Evolutionary conservation across 2,888 invertebrate genomes (phyloP).

Genomic region (Entomobrya proxima): DNA sequence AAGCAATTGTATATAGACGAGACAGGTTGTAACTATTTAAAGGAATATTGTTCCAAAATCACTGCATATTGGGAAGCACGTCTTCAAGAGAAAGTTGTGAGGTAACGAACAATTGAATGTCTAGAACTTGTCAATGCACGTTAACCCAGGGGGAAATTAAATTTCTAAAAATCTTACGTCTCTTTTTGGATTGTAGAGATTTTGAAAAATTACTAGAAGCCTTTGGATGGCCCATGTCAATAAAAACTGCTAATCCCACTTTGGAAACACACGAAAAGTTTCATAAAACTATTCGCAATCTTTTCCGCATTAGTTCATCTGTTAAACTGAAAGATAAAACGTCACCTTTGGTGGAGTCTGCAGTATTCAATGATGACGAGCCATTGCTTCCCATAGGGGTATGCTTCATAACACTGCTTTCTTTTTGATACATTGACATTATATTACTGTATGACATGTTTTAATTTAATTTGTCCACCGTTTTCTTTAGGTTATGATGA

Average conservation of each 20-base stretch:
- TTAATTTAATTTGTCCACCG: not conserved
- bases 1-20: slow-evolving; percentile 55
- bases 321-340: slow-evolving; percentile 18
- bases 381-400: slow-evolving; percentile 68
- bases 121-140: too few relatives aligned
- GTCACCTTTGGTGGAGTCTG: not conserved
- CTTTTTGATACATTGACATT: not conserved
- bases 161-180: not conserved
- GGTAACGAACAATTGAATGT: too few relatives aligned
- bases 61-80: slow-evolving; percentile 69
- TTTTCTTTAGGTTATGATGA: slow-evolving; percentile 69
- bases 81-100: slow-evolving; percentile 66
- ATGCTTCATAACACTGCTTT: slow-evolving; percentile 6
- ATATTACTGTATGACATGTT: not conserved
- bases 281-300: slow-evolving; percentile 65
- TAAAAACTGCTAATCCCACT: slow-evolving; percentile 69
- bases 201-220: slow-evolving; percentile 71
- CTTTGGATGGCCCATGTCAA: slow-evolving; percentile 73
- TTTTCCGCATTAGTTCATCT: slow-evolving; percentile 62
- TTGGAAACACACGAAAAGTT: slow-evolving; percentile 73
- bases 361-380: slow-evolving; percentile 49
- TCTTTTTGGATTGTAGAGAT: slow-evolving; percentile 61
- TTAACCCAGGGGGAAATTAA: too few relatives aligned
- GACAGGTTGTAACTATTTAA: slow-evolving; percentile 66
- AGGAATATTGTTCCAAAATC: slow-evolving; percentile 63